Evolutionary conservation across 1,140 invertebrate genomes (phyloP).

Genomic region (Carcinoscorpius rotundicauda): DNA sequence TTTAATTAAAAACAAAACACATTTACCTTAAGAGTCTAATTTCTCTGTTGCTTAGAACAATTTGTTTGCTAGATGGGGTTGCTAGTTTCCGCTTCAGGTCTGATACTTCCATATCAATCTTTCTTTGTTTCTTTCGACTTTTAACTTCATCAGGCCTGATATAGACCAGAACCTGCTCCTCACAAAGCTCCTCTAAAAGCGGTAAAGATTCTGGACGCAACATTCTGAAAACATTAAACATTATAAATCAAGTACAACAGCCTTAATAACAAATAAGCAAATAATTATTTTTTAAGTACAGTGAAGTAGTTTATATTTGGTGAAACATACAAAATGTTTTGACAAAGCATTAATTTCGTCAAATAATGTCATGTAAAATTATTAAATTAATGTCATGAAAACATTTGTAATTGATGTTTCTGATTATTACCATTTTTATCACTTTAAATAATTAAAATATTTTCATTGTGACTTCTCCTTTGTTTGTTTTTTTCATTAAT

Average conservation of each 20-base stretch:
- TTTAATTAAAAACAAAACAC: too few relatives aligned
- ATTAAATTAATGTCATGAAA: too few relatives aligned
- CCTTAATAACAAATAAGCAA: too few relatives aligned
- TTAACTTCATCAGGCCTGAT: conserved; percentile 75
- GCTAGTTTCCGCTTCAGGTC: conserved; percentile 65
- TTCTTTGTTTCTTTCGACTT: conserved; percentile 68
- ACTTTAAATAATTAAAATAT: too few relatives aligned
- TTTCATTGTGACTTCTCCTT: too few relatives aligned
- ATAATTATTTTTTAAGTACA: background rate
- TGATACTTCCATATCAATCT: conserved; percentile 77
- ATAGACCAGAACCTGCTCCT: conserved; percentile 74
- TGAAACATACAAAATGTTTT: background rate
- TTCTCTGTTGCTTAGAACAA: conserved; percentile 83
- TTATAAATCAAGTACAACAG: too few relatives aligned
- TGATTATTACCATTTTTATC: too few relatives aligned
- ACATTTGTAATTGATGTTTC: too few relatives aligned
- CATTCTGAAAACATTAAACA: conserved; percentile 23
- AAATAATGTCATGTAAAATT: too few relatives aligned
- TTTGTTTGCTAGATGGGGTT: conserved; percentile 47
- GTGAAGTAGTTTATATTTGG: background rate
- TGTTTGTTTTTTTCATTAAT: too few relatives aligned
- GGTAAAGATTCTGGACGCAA: conserved; percentile 53
- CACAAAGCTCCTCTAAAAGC: conserved; percentile 67
- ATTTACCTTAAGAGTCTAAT: conserved; percentile 64
- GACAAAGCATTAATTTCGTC: too few relatives aligned